Evolutionary conservation across 1,140 invertebrate species (phyloP).

Genomic region (Polypedilum pembai): DNA sequence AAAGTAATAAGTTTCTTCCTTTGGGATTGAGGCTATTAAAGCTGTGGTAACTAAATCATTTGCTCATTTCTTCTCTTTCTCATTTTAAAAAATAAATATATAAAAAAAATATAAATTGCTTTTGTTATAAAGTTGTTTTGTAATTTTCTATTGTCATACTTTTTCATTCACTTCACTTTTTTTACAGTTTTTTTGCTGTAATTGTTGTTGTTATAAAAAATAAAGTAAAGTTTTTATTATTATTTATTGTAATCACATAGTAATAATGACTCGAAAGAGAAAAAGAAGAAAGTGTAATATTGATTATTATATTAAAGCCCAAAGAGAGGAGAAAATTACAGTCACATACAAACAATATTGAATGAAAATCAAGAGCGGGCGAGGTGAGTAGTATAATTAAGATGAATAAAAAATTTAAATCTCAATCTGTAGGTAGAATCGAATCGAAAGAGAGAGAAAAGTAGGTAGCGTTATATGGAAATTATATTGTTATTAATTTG

Average conservation of each 20-base stretch:
- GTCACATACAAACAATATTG: conserved; percentile 1
- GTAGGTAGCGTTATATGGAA: not conserved
- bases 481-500: conserved; percentile 29
- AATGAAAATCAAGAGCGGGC: too few species aligned
- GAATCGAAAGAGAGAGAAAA: not conserved
- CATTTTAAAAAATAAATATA: not conserved
- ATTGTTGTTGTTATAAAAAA: conserved; percentile 10
- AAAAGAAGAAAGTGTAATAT: conserved; percentile 5
- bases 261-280: too few species aligned
- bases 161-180: not conserved
- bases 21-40: not conserved
- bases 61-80: not conserved
- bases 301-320: not conserved
- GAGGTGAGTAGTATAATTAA: too few species aligned
- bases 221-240: not conserved
- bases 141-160: conserved; percentile 10
- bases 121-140: conserved; percentile 19
- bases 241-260: too few species aligned
- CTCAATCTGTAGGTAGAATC: not conserved
- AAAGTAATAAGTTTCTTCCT: conserved; percentile 18
- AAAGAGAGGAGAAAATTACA: not conserved
- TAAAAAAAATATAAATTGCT: conserved; percentile 6
- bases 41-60: conserved; percentile 17
- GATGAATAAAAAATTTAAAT: conserved; percentile 10
- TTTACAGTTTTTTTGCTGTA: conserved; percentile 2